A percentile compares a stretch with the other conserved stretches of the same genome.
Conservation (phyloP, 2,888 invertebrate genomes). For the Prosopocoilus inquinatus region DNA sequence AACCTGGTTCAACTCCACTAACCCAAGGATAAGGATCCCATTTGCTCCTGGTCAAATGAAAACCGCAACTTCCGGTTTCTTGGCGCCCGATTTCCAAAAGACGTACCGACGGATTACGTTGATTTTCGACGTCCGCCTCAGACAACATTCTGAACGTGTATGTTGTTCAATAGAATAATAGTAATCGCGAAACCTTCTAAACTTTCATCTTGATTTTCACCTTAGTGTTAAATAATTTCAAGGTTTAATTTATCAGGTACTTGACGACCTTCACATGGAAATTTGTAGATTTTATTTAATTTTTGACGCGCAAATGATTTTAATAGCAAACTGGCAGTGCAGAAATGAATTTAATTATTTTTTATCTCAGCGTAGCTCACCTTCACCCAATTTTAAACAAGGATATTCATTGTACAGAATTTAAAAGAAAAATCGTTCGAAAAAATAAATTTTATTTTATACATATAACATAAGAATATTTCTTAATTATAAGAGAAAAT, state of each 20-base stretch:
- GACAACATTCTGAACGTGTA: slow-evolving; percentile 39
- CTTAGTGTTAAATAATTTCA: slow-evolving; percentile 35
- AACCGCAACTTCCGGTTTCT: slow-evolving; percentile 64
- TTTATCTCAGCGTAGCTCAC: too few species aligned
- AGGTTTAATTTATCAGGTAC: slow-evolving; percentile 31
- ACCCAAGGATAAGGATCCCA: slow-evolving; percentile 86
- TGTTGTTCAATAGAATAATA: slow-evolving; percentile 16
- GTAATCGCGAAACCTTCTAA: not conserved
- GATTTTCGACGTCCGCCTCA: slow-evolving; percentile 41
- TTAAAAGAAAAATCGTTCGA: slow-evolving; percentile 1
- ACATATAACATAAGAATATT: slow-evolving; percentile 11
- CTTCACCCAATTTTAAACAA: not conserved
- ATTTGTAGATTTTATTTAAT: slow-evolving; percentile 9
- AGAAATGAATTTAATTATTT: too few species aligned
- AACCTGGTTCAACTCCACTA: slow-evolving; percentile 61
- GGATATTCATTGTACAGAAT: not conserved
- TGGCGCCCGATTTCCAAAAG: slow-evolving; percentile 60
- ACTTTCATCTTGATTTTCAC: slow-evolving; percentile 38
- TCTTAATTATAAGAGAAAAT: not conserved
- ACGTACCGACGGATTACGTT: slow-evolving; percentile 38
- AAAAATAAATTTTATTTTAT: slow-evolving; percentile 15
- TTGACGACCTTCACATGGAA: slow-evolving; percentile 35
- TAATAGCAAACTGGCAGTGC: too few species aligned
- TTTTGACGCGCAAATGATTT: not conserved
- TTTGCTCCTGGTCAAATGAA: slow-evolving; percentile 69